These are phyloP conservation scores for Danio jaintianensis DNA, from an alignment of 2,797 vertebrate genomes.

Conservation along the genomic window DNA sequence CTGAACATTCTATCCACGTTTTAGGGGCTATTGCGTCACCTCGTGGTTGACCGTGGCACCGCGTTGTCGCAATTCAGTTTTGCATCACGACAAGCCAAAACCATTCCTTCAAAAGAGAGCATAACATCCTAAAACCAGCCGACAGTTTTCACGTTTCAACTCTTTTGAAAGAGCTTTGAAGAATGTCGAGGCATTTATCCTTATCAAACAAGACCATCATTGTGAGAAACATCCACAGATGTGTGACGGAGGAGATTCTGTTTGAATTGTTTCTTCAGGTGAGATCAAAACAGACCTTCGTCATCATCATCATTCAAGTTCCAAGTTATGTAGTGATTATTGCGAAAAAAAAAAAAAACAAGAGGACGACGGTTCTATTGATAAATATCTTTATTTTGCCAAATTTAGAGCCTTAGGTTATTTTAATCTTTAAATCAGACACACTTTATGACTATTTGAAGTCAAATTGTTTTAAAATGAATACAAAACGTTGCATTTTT, in stretches of 20 bases:
- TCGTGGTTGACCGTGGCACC: not conserved
- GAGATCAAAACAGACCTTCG: not conserved
- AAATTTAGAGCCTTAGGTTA: not conserved
- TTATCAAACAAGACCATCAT: constrained; percentile 54
- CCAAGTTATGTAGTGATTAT: too few species aligned
- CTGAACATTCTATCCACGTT: not conserved
- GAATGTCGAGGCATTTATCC: constrained; percentile 19
- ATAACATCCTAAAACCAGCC: not conserved
- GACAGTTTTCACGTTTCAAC: not conserved
- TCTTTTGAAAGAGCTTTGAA: not conserved
- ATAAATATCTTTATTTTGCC: not conserved
- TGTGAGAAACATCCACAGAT: constrained; percentile 64
- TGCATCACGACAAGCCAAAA: constrained; percentile 26
- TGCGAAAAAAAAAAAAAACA: too few species aligned
- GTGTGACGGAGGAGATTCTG: constrained; percentile 65
- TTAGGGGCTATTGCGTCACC: not conserved
- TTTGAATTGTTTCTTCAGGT: constrained; percentile 70
- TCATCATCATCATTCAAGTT: not conserved
- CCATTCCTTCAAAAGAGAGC: not conserved
- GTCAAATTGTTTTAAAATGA: not conserved
- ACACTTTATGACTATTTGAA: not conserved
- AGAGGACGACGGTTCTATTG: too few species aligned
- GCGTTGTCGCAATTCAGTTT: constrained; percentile 12
- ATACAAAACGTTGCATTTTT: not conserved
- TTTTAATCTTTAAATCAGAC: not conserved